Base-by-base conservation (phyloP, 1,140 invertebrate genomes). In the Rhysida immarginata region DNA sequence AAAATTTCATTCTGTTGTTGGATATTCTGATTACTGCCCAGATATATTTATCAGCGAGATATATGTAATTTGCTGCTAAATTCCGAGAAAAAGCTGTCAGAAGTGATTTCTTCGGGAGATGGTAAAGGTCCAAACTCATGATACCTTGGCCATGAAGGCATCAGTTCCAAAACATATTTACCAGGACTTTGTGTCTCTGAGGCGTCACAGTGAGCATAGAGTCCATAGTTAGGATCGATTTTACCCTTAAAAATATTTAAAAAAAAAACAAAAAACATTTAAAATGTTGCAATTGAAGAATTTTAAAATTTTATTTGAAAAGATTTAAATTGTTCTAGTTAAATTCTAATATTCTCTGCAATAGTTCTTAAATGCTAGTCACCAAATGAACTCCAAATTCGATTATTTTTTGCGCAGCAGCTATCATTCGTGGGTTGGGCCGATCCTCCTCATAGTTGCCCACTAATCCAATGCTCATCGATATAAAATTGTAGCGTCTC, bases 391-490 rank as follows among this genome's bases (percentile, higher is more conserved):
- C 35, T 41, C 35, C 35, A n/a, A 41, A 41, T 41, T 41, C 35
- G n/a, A 41, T 41, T 11, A 11, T 11, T 41, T 41, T 41, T 41
- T 11, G n/a, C 11, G n/a, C 35, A 41, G 35, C 35, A 41, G 11
- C 35, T n/a, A 41, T 11, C 35, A 41, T 41, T 41, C n/a, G 35
- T 11, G 11, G 11, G 35, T 41, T n/a, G 11, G 35, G 35, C 11
- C 11, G 11, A 41, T 41, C n/a, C n/a, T 41, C 35, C n/a, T 41
- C 35, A n/a, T 76, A 84, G 2, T 74, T 77, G 0, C 84, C 84
- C 56, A 88, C 84, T 3, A 87, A 69, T 26, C 78, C 79, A 59
- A 87, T 83, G 49, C 83, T 85, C 24, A 85, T 74, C 54, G 35
- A 11, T 41, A 78, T 74, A 25, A 62, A 63, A 63, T 87, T 86